Conservation (phyloP, 2,113 vertebrate species). For the Sphyrna mokarran region DNA sequence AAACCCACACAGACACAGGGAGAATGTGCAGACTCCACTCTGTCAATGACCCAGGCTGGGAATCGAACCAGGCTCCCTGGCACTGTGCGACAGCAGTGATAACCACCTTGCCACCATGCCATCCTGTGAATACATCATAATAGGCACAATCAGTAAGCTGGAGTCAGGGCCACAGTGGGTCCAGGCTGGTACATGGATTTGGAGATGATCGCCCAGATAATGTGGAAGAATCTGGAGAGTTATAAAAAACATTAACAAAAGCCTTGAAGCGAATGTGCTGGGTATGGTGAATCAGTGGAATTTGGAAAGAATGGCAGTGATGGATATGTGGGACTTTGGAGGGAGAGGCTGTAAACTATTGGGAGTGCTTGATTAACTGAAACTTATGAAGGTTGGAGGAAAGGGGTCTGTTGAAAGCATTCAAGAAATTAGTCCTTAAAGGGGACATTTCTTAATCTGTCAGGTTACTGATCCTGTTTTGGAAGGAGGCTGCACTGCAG, state of each 20-base stretch:
- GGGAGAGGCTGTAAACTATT: background rate
- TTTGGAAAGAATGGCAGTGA: background rate
- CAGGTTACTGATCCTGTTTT: background rate
- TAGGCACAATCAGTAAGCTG: background rate
- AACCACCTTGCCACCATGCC: too few species aligned
- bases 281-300: background rate
- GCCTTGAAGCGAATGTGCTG: background rate
- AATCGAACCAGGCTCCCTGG: too few species aligned
- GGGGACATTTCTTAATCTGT: background rate
- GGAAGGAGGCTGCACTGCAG: background rate
- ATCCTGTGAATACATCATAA: too few species aligned
- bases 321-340: background rate
- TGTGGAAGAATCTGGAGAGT: background rate
- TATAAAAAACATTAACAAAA: background rate
- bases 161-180: background rate
- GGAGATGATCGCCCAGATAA: background rate
- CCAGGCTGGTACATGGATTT: background rate
- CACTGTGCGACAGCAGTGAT: too few species aligned
- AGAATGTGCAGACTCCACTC: too few species aligned
- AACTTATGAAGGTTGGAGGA: background rate
- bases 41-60: too few species aligned
- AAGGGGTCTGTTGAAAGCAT: background rate
- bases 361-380: background rate
- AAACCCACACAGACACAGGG: too few species aligned
- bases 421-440: background rate